Conservation (phyloP, 1,140 invertebrate species). For the Pentalonia nigronervosa region DNA sequence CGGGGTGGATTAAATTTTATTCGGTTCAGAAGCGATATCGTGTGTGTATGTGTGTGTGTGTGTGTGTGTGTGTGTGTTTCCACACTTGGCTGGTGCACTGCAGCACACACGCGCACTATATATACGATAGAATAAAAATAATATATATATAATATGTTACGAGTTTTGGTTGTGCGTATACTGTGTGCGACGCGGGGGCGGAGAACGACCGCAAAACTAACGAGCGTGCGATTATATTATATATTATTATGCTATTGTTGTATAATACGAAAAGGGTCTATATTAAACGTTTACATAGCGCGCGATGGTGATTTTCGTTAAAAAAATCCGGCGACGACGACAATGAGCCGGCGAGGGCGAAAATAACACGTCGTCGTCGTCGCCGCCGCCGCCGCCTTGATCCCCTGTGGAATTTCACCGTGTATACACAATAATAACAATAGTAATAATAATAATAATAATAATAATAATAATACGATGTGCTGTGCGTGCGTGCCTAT, state of each 20-base stretch:
- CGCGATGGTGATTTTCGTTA: slow-evolving; percentile 40
- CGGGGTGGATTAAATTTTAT: slow-evolving; percentile 47
- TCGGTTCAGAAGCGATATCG: slow-evolving; percentile 26
- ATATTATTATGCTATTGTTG: not conserved
- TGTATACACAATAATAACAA: slow-evolving; percentile 58
- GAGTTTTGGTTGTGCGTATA: not conserved
- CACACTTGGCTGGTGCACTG: not conserved
- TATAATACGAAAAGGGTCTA: slow-evolving; percentile 9
- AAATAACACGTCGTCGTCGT: slow-evolving; percentile 46
- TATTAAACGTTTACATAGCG: slow-evolving; percentile 45
- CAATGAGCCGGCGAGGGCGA: not conserved
- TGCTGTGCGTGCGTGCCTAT: not conserved
- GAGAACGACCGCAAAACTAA: slow-evolving; percentile 46
- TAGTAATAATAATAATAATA: slow-evolving; percentile 59
- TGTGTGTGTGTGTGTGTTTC: not conserved
- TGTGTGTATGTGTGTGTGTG: not conserved
- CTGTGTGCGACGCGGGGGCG: not conserved
- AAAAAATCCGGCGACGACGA: slow-evolving; percentile 26
- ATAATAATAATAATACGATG: not conserved
- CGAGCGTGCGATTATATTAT: slow-evolving; percentile 37
- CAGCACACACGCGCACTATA: not conserved
- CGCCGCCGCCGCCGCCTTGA: slow-evolving; percentile 38
- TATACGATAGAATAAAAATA: not conserved
- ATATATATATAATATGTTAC: not conserved
- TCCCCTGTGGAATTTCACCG: slow-evolving; percentile 59